phyloP scores from a whole-genome alignment of 2,888 invertebrate genomes.

The Cylloceria caligata region DNA sequence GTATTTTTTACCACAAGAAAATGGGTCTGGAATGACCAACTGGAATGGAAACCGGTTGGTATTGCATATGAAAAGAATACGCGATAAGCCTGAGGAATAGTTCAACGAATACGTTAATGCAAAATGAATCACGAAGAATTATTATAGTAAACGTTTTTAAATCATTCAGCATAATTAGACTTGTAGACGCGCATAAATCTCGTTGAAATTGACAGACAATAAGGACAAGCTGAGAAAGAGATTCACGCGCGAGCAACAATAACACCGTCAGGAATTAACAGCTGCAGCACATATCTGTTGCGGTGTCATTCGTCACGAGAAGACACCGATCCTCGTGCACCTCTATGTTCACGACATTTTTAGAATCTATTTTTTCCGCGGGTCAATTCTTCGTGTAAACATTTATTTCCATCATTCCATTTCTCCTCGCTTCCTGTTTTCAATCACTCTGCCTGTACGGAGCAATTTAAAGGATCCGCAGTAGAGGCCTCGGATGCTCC shows the following conservation, averaged over 20 bases:
- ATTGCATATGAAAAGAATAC: background rate
- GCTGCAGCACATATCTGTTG: background rate
- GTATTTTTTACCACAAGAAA: no score
- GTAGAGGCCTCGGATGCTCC: no score
- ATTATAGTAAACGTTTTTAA: background rate
- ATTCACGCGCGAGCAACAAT: no score
- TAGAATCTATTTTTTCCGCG: constrained; percentile 62
- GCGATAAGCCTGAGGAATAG: background rate
- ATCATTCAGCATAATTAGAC: background rate
- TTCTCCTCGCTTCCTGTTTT: constrained; percentile 8
- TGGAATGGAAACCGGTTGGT: background rate
- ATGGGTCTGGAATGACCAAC: background rate
- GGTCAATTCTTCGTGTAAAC: constrained; percentile 49
- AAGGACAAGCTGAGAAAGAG: background rate
- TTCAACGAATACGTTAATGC: constrained; percentile 6
- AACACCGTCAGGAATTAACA: no score
- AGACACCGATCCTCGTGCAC: background rate
- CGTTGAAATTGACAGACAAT: background rate
- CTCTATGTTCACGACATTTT: constrained; percentile 45
- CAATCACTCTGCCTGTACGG: background rate
- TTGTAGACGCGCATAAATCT: background rate
- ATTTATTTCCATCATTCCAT: constrained; percentile 28
- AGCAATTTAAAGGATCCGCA: background rate
- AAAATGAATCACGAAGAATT: constrained; percentile 22
- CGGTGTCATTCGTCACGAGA: constrained; percentile 7